phyloP scores from a whole-genome alignment of 2,797 vertebrate species.

The Peromyscus melanophrys region DNA sequence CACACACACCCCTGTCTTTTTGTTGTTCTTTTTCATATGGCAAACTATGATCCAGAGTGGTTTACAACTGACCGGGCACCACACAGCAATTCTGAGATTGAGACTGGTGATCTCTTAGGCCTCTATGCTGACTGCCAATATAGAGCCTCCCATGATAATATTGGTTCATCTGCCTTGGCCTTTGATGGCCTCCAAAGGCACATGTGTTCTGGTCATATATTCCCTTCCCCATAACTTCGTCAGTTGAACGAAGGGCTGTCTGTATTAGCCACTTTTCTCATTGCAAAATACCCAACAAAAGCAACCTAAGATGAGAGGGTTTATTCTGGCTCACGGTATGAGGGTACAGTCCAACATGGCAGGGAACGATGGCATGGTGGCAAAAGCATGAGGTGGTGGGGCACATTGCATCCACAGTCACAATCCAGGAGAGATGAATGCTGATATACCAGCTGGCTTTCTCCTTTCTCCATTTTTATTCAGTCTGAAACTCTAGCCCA shows the following conservation, averaged over 20 bases:
- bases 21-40: neutral
- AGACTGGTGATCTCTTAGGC: constrained; percentile 4
- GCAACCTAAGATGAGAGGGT: neutral
- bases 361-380: neutral
- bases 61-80: constrained; percentile 55
- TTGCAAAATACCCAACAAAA: neutral
- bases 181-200: constrained; percentile 27
- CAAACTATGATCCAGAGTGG: neutral
- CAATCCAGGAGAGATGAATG: neutral
- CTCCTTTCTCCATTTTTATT: neutral
- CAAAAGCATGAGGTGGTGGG: neutral
- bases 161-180: neutral
- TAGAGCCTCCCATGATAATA: neutral
- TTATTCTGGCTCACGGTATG: neutral
- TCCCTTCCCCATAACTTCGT: neutral
- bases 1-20: neutral
- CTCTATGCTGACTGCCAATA: constrained; percentile 25
- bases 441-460: neutral
- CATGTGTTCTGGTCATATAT: neutral
- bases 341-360: neutral
- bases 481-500: neutral
- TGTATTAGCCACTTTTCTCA: neutral
- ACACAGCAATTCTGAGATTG: neutral
- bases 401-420: neutral
- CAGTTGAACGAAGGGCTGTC: neutral